Evolutionary conservation across 2,113 vertebrate species (phyloP), one percentile per base, ranked within the genome.

Genomic region (Entosphenus tridentatus): DNA sequence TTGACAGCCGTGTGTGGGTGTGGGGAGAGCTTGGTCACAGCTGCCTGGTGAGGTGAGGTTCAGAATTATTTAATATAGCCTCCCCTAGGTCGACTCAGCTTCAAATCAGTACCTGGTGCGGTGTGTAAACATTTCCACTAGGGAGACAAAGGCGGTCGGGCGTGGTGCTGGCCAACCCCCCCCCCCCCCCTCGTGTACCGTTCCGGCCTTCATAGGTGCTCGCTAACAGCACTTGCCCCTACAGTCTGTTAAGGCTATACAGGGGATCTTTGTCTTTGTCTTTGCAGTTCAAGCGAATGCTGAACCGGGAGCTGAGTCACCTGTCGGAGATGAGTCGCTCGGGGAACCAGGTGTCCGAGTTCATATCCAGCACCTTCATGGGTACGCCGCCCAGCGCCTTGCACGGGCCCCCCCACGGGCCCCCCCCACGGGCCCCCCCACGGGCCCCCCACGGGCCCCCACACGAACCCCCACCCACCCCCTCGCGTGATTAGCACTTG

Each of bases 291-390:
- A 98, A 98, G 79, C 91, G 93, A 80, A 98, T 96, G 92, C 80
- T 98, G 72, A 98, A 96, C 77, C 82, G 93, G 73, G 93, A 98
- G 77, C 83, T 98, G 70, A 92, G 86, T 71, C 90, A 96, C 75
- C 85, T 96, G 57, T 98, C 90, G 69, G 93, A 96, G 84, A 98
- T 95, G 88, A 98, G 93, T 78, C 85, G 92, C 56, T 98, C 93
- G 72, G 93, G 92, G 76, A 98, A 98, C 78, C 93, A 98, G 77
- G 93, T 98, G 75, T 98, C 93, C 2, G 93, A 98, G 78, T 98
- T 82, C 78, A 96, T 98, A 77, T 98, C 90, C 65, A 98, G 81
- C 80, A 98, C 89, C 18, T 96, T 98, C 80, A 82, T 98, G 80
- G 93, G 93, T 98, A 79, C 90, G 89, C n/a, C 10, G 21, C 21